Evolutionary conservation across 2,797 vertebrate genomes (phyloP).

Genomic region (Acanthurus leucopareius): DNA sequence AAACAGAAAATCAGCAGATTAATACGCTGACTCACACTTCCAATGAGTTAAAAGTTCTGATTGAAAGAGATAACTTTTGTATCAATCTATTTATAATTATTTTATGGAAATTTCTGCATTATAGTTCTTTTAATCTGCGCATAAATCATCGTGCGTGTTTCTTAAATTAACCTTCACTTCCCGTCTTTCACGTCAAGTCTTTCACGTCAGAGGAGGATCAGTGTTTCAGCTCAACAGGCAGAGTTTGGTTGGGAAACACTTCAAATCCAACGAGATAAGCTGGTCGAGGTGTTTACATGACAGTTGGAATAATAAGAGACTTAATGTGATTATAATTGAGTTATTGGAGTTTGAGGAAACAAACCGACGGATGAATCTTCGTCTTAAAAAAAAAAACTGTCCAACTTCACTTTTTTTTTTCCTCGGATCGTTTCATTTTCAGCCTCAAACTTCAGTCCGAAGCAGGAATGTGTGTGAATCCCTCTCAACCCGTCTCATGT

Average conservation of each 20-base stretch:
- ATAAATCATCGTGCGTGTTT: too few relatives aligned
- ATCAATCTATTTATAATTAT: too few relatives aligned
- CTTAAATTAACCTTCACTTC: background rate
- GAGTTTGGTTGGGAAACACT: background rate
- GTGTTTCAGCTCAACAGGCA: background rate
- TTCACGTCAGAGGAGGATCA: background rate
- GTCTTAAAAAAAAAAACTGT: too few relatives aligned
- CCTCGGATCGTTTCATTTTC: constrained; percentile 31
- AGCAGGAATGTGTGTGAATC: constrained; percentile 71
- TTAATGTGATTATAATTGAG: constrained; percentile 29
- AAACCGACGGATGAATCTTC: too few relatives aligned
- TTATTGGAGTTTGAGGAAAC: constrained; percentile 6
- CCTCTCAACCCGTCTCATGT: constrained; percentile 65
- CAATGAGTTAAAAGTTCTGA: too few relatives aligned
- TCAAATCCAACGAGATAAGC: constrained; percentile 30
- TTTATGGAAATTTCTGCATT: too few relatives aligned
- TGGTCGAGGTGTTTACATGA: constrained; percentile 34
- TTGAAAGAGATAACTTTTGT: too few relatives aligned
- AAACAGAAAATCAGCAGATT: too few relatives aligned
- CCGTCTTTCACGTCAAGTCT: background rate
- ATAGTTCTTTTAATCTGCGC: too few relatives aligned
- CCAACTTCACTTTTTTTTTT: background rate
- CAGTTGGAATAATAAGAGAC: constrained; percentile 41
- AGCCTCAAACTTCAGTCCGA: constrained; percentile 28
- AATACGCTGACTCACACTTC: too few relatives aligned